Evolutionary conservation across 2,888 invertebrate species (phyloP).

Genomic region (Dusona sp.): DNA sequence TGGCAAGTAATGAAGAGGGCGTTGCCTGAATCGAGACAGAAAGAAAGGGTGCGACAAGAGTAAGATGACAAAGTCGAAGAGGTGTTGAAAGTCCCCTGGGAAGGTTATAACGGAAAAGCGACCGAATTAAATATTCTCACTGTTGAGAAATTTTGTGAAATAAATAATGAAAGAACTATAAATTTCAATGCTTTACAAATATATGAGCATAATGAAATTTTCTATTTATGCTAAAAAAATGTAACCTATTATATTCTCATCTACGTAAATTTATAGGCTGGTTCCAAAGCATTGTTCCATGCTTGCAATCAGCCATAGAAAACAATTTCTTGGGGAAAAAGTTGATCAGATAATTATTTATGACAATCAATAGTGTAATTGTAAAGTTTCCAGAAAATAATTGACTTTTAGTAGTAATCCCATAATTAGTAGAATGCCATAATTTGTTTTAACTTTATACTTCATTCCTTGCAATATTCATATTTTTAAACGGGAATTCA

Average conservation of each 20-base stretch:
- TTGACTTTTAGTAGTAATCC: no score
- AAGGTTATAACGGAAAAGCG: constrained; percentile 23
- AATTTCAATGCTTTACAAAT: background rate
- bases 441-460: no score
- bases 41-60: constrained; percentile 2
- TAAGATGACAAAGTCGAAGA: constrained; percentile 33
- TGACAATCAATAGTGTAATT: background rate
- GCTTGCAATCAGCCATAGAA: background rate
- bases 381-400: no score
- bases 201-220: no score
- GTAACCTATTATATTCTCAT: background rate
- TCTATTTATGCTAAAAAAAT: background rate
- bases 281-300: background rate
- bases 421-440: no score
- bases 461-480: no score
- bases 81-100: constrained; percentile 31
- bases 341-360: background rate
- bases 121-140: constrained; percentile 8
- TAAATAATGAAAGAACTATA: background rate
- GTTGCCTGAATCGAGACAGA: constrained; percentile 18
- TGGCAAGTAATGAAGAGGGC: constrained; percentile 33
- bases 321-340: background rate
- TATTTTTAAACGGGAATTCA: no score
- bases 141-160: constrained; percentile 14
- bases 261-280: background rate